Percentiles rank a stretch among this genome's conserved stretches.
Conservation (phyloP, 23 tunicate species). For the Styela clava region DNA sequence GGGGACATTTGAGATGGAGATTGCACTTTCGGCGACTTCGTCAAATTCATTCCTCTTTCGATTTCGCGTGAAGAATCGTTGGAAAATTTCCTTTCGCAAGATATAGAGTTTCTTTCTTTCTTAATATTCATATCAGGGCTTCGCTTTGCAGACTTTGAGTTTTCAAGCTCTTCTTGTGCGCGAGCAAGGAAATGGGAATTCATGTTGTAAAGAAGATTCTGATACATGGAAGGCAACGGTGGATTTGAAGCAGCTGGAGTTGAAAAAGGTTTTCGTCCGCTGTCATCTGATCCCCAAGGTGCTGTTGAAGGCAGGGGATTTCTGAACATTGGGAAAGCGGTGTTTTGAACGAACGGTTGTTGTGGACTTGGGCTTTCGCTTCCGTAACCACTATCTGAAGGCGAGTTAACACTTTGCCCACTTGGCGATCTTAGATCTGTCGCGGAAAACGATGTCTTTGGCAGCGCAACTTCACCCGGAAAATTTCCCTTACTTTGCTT, state of each 20-base stretch:
- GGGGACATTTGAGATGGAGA: not conserved
- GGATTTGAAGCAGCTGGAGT: not conserved
- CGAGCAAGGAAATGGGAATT: constrained; percentile 20
- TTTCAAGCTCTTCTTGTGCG: not conserved
- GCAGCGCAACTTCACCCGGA: not conserved
- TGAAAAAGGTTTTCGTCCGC: not conserved
- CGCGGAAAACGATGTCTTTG: not conserved
- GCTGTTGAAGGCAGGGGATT: not conserved
- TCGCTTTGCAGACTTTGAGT: not conserved
- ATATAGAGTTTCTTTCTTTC: not conserved
- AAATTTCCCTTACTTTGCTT: not conserved
- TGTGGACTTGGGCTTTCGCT: constrained; percentile 89
- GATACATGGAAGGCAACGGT: not conserved
- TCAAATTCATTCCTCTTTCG: not conserved
- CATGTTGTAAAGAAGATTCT: not conserved
- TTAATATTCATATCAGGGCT: not conserved
- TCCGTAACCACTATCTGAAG: constrained; percentile 91
- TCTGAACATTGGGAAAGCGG: not conserved
- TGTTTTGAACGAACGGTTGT: constrained; percentile 11
- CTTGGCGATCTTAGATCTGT: not conserved
- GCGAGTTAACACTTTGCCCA: constrained; percentile 48
- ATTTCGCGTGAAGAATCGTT: not conserved
- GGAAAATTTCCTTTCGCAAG: not conserved
- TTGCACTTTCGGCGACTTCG: not conserved
- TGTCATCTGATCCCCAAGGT: not conserved